These are phyloP conservation scores for Neopipo cinnamomea DNA, from an alignment of 2,113 vertebrate species.

Conservation along the genomic window DNA sequence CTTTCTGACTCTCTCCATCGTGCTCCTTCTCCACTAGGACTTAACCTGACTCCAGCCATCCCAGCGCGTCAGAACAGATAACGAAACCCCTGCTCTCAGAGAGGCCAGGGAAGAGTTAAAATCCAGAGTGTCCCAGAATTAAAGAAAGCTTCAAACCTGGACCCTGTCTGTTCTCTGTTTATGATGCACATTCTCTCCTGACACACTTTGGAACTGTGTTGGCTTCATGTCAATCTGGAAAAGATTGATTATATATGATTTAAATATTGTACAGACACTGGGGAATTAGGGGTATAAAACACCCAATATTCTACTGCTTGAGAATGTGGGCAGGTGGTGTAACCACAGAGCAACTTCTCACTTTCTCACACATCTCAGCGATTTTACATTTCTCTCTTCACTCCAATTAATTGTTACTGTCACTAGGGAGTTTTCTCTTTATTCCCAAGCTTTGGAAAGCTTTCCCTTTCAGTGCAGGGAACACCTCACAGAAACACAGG, in stretches of 20 bases:
- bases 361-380: not conserved
- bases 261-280: not conserved
- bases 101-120: not conserved
- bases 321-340: not conserved
- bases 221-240: not conserved
- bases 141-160: not conserved
- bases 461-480: not conserved
- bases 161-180: not conserved
- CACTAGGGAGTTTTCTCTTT: not conserved
- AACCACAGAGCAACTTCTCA: not conserved
- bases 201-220: not conserved
- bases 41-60: not conserved
- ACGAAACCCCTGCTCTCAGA: not conserved
- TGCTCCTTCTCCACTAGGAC: not conserved
- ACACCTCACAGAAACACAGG: not conserved
- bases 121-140: not conserved
- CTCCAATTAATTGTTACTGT: not conserved
- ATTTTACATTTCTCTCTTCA: not conserved
- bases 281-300: not conserved
- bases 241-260: not conserved
- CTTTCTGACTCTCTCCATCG: not conserved
- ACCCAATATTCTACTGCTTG: not conserved
- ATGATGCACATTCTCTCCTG: not conserved
- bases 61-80: not conserved
- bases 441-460: not conserved